Evolutionary conservation across 2,888 invertebrate genomes (phyloP), one percentile per base, ranked within the genome.

Genomic region (Scaptomyza caliginosa): DNA sequence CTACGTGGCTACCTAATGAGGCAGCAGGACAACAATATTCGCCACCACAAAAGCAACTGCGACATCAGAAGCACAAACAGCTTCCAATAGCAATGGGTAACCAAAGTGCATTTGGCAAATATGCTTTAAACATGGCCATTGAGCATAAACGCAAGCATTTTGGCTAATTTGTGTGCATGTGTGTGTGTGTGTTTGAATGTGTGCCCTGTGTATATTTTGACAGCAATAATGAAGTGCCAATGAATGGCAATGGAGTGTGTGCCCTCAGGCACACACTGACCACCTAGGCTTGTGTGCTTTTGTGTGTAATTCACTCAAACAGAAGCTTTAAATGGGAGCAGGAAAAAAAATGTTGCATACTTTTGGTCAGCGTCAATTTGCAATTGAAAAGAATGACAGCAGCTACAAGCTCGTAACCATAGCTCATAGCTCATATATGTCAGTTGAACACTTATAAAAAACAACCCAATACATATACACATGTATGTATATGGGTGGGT

Each of bases 221-320:
- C 51, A 23, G 60, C 54, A 59, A 67, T 83, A 75, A 83, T 81
- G 75, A 80, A 81, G 73, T 83, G 77, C 59, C 59, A 74, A 63
- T 63, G 63, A 55, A 63, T 63, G 63, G 48, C 58, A 52, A 59
- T 38, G 51, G 7, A 32, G 6, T 36, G 38, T 21, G 56, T 38
- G 56, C 21, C 16, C 21, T 45, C 43, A 28, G 16, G 26, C 26
- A 16, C 16, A 7, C 16, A 16, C 7, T 16, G 11, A 26, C 42
- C 16, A 34, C 6, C 16, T 4, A 4, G 3, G 16, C 28, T n/a
- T 34, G 11, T 45, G 51, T 19, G 30, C 17, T 23, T 45, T 39
- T 24, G 42, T n/a, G 8, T 23, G 52, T 40, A 19, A 6, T 17
- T 11, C n/a, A 23, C 24, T 23, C 23, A 39, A 40, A 16, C 45